Evolutionary conservation across 1,140 invertebrate genomes (phyloP), one percentile per base, ranked within the genome.

Genomic region (Aleiodes sp.): DNA sequence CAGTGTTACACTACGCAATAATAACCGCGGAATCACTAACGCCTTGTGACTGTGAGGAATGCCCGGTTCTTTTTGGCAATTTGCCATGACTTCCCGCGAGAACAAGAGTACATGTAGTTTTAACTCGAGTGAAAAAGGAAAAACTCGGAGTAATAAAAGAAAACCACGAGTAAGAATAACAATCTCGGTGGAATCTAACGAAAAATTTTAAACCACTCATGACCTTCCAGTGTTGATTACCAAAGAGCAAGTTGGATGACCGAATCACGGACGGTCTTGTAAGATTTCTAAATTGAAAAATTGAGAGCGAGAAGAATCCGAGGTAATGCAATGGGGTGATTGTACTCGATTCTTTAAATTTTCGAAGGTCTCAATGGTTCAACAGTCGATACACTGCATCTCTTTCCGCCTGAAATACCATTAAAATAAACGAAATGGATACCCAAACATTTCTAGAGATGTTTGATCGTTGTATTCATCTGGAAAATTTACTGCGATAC

Each of bases 1-100:
- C 12, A 4, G 28, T 63, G 59, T 63, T 35, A 69, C 31, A 57
- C 12, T 39, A 59, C 35, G 33, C 43, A 46, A 59, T 52, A 64
- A 70, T 70, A 64, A 70, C 43, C 52, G 31, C 61, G 64, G 65
- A 71, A 71, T 67, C 70, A 63, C 64, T 63, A 24, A 65, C 52
- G 64, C 16, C 68, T 64, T 10, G 52, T 70, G 68, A 70, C 59
- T 67, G 9, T 4, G 39, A 62, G 59, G 70, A 67, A 67, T 67
- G 43, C 29, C 57, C 35, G 61, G 68, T 57, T n/a, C 39, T 14
- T 63, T 60, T 66, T 67, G 70, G 70, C 46, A 9, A 28, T 10
- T 37, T 12, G 64, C 64, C 65, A 71, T 59, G 12, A 60, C 60
- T 71, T 71, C 65, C 64, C 68, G 61, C 61, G 69, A 66, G 65